Evolutionary conservation across 2,797 vertebrate genomes (phyloP).

Genomic region (Gymnothorax reevesii): DNA sequence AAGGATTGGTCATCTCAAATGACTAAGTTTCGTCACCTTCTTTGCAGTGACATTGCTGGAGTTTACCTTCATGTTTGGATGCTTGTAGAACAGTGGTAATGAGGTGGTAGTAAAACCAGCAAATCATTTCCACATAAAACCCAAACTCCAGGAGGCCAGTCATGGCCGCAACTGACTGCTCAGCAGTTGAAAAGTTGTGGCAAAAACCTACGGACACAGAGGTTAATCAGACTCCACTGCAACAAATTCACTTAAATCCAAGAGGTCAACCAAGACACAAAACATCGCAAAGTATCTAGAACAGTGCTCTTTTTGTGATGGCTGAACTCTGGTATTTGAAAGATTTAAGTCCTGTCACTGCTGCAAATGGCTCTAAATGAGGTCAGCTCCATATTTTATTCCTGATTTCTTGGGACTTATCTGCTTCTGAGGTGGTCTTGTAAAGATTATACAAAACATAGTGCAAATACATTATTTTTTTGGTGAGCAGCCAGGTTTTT

Average conservation of each 20-base stretch:
- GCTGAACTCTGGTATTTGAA: slow-evolving; percentile 16
- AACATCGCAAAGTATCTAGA: slow-evolving; percentile 27
- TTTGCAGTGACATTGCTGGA: not conserved
- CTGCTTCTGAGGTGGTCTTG: not conserved
- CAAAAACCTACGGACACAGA: not conserved
- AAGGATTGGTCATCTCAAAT: not conserved
- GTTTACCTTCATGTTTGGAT: not conserved
- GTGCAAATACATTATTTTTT: not conserved
- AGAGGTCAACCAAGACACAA: slow-evolving; percentile 38
- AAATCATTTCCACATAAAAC: not conserved
- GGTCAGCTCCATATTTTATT: slow-evolving; percentile 8
- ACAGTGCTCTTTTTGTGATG: slow-evolving; percentile 27
- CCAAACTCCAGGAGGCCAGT: not conserved
- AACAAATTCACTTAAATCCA: slow-evolving; percentile 31
- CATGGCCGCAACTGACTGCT: not conserved
- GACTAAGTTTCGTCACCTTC: not conserved
- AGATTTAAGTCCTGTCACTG: not conserved
- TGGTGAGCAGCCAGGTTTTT: not conserved
- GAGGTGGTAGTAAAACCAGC: not conserved
- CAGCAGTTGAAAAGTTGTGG: not conserved
- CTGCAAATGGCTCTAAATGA: not conserved
- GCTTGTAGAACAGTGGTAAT: not conserved
- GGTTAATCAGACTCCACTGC: slow-evolving; percentile 24
- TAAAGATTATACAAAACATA: not conserved
- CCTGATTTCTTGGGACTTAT: not conserved